phyloP scores from a whole-genome alignment of 2,888 invertebrate species.

The Emmelina monodactyla region DNA sequence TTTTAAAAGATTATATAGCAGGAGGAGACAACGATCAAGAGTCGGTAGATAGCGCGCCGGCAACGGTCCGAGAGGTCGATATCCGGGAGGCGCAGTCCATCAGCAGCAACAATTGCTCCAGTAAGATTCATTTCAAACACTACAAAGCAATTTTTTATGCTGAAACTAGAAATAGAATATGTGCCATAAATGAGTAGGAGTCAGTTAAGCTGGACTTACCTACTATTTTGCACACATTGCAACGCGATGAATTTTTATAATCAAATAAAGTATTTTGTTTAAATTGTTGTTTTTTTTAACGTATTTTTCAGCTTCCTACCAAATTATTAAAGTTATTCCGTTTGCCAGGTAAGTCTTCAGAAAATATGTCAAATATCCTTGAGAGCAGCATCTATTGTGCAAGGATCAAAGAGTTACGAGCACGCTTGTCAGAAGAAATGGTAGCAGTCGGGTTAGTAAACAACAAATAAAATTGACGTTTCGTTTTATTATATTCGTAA shows the following conservation, averaged over 20 bases:
- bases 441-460: conserved; percentile 34
- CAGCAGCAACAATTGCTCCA: too few relatives aligned
- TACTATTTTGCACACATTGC: too few relatives aligned
- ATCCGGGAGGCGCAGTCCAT: too few relatives aligned
- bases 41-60: conserved; percentile 15
- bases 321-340: neutral
- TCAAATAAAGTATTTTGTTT: too few relatives aligned
- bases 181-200: too few relatives aligned
- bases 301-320: neutral
- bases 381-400: conserved; percentile 50
- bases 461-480: neutral
- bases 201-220: too few relatives aligned
- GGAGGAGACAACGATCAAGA: too few relatives aligned
- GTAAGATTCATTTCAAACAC: too few relatives aligned
- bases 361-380: conserved; percentile 32
- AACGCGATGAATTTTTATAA: too few relatives aligned
- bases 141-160: too few relatives aligned
- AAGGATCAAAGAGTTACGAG: conserved; percentile 38
- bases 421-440: conserved; percentile 39
- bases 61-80: conserved; percentile 39
- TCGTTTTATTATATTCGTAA: neutral
- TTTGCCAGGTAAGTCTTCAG: conserved; percentile 30
- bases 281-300: neutral
- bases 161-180: too few relatives aligned
- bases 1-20: too few relatives aligned